phyloP scores from a whole-genome alignment of 2,113 vertebrate species.

The Leiothrix lutea region DNA sequence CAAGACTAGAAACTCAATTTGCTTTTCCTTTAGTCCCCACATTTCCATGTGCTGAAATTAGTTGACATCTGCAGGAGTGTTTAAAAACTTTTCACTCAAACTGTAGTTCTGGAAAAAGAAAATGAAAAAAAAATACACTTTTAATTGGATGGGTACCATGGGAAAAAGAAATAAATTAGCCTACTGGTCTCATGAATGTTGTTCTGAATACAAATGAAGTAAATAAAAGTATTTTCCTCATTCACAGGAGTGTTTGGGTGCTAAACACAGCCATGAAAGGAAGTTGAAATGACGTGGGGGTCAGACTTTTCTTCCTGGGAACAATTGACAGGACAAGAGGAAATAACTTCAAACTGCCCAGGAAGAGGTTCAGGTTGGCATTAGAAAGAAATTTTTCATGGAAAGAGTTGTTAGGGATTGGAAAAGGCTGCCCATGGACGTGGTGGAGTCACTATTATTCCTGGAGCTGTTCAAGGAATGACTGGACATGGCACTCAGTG shows the following conservation, averaged over 20 bases:
- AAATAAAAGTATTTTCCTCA: not conserved
- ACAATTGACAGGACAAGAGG: not conserved
- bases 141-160: not conserved
- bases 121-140: not conserved
- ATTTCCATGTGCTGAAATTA: not conserved
- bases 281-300: not conserved
- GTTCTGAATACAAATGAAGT: not conserved
- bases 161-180: not conserved
- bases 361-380: not conserved
- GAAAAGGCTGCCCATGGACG: rapidly evolving
- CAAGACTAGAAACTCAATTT: not conserved
- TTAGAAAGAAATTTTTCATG: not conserved
- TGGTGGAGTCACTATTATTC: not conserved
- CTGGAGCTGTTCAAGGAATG: not conserved
- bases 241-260: not conserved
- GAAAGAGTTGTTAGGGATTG: not conserved
- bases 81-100: not conserved
- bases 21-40: not conserved
- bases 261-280: not conserved
- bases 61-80: not conserved
- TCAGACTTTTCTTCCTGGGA: rapidly evolving
- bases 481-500: rapidly evolving
- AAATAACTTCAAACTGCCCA: not conserved
- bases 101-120: not conserved
- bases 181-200: not conserved